These are phyloP conservation scores for Lordiphosa collinella DNA, from an alignment of 1,140 invertebrate species.

Conservation along the genomic window DNA sequence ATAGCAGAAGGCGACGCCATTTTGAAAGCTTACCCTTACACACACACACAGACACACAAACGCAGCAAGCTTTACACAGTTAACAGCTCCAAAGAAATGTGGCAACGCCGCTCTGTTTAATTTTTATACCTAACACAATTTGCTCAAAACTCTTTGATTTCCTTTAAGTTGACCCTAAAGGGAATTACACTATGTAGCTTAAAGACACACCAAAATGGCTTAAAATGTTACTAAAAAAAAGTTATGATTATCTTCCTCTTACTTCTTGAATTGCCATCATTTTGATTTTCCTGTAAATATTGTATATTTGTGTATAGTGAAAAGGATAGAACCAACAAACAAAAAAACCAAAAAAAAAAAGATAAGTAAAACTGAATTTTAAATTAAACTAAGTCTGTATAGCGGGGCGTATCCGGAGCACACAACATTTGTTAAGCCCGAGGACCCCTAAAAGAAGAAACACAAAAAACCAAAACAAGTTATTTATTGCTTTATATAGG, in stretches of 20 bases:
- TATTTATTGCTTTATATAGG: slow-evolving; percentile 79
- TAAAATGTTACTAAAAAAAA: slow-evolving; percentile 43
- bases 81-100: slow-evolving; percentile 17
- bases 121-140: slow-evolving; percentile 44
- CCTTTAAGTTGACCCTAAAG: slow-evolving; percentile 27
- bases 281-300: slow-evolving; percentile 69
- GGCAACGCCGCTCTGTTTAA: slow-evolving; percentile 25
- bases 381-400: slow-evolving; percentile 74
- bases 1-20: slow-evolving; percentile 16
- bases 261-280: slow-evolving; percentile 32
- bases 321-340: slow-evolving; percentile 16
- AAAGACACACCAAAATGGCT: slow-evolving; percentile 35
- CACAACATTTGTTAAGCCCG: slow-evolving; percentile 39
- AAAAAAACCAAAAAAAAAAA: slow-evolving; percentile 14
- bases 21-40: slow-evolving; percentile 22
- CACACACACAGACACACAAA: not conserved
- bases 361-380: slow-evolving; percentile 61
- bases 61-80: slow-evolving; percentile 23
- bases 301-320: slow-evolving; percentile 77
- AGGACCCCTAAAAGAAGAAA: slow-evolving; percentile 15
- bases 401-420: slow-evolving; percentile 49
- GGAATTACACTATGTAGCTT: slow-evolving; percentile 29
- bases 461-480: slow-evolving; percentile 34
- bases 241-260: slow-evolving; percentile 40
- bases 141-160: slow-evolving; percentile 67